Evolutionary conservation across 2,797 vertebrate species (phyloP), one percentile per base, ranked within the genome.

Genomic region (Periophthalmus magnuspinnatus): DNA sequence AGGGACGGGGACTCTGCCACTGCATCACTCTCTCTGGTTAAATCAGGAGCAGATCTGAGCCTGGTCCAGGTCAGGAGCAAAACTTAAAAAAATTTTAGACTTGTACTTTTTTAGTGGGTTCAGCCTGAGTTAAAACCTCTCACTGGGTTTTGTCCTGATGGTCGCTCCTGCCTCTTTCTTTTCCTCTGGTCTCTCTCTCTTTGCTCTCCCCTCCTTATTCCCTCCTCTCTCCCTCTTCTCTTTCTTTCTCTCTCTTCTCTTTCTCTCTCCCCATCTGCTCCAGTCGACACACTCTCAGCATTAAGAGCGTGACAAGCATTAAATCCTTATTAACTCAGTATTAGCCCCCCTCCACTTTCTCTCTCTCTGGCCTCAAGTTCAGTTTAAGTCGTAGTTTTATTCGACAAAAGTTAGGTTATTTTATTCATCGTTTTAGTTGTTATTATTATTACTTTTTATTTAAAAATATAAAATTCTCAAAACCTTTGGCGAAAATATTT

Each of bases 281-380:
- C 22, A 28, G 57, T 8, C 28, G 57, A 28, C 57, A 59, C 57
- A 34, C 57, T 59, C 57, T 72, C 78, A 75, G 83, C 86, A 91
- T 84, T 91, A 90, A 72, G 85, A 89, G 84, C 76, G 85, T 94
- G 94, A 94, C 93, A 93, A 94, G 93, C 93, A 94, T 94, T 94
- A 94, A 94, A 94, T 94, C 81, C 90, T 94, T 94, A 94, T 95
- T 95, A 94, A 94, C 93, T 94, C 90, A 90, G 90, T 92, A 93
- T 95, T 94, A 93, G 93, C 94, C 89, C 90, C 72, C 76, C 74
- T 68, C 81, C 83, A 67, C 83, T 85, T 86, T 28, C 28, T 28
- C 28, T 28, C 28, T 28, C 81, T 87, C 88, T 71, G 84, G 81
- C 84, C 88, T 86, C 90, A 89, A 28, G 75, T 78, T 91, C 47